Percentiles rank a stretch among this genome's conserved stretches.
Conservation (phyloP, 2,113 vertebrate species). For the Parus major region DNA sequence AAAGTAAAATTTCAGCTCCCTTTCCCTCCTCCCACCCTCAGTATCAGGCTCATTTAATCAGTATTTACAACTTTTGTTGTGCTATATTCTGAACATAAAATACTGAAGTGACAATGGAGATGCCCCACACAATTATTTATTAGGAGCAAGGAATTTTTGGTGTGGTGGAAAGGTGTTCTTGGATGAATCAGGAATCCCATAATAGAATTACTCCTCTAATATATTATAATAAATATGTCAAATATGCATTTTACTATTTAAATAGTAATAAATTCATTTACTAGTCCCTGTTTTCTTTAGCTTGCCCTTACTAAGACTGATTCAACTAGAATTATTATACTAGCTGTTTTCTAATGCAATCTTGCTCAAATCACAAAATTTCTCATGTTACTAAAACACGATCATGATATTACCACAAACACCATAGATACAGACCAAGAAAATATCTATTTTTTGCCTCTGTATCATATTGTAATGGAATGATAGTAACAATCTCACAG, state of each 20-base stretch:
- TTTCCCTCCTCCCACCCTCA: accelerated
- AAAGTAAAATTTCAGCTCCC: background rate
- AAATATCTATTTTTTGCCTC: background rate
- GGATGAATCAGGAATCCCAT: background rate
- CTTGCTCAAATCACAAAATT: background rate
- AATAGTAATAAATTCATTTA: background rate
- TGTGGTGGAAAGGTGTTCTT: background rate
- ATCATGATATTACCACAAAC: background rate
- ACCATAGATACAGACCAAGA: background rate
- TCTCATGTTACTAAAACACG: background rate
- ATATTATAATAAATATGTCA: background rate
- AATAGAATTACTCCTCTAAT: background rate
- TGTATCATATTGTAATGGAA: background rate
- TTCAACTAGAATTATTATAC: background rate
- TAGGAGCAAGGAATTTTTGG: background rate
- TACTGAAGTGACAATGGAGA: background rate
- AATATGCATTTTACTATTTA: background rate
- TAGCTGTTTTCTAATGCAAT: background rate
- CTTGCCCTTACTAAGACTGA: background rate
- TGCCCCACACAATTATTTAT: background rate
- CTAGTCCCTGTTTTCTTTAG: background rate
- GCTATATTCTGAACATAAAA: background rate
- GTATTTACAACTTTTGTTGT: background rate
- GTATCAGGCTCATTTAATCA: background rate
- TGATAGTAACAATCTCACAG: background rate